Percentiles rank a stretch among this genome's conserved stretches.
Evolutionary conservation across 1,140 invertebrate species (phyloP).

Genomic region (Diplogasteroides magnus): DNA sequence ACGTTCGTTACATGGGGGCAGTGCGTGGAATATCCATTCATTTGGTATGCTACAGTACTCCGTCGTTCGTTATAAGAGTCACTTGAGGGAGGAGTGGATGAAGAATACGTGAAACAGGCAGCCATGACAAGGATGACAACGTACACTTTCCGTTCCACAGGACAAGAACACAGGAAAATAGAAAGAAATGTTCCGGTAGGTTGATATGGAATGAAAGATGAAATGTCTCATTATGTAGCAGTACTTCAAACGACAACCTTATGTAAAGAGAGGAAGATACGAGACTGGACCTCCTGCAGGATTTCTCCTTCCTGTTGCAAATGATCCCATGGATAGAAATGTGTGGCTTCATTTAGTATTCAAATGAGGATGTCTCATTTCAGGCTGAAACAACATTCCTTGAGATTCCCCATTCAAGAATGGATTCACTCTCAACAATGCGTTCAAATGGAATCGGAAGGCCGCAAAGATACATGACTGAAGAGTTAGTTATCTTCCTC

Average conservation of each 20-base stretch:
- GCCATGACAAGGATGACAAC: not conserved
- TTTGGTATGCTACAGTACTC: not conserved
- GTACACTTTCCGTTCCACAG: not conserved
- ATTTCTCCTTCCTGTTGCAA: not conserved
- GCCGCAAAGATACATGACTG: too few species aligned
- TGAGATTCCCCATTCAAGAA: not conserved
- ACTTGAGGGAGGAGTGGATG: not conserved
- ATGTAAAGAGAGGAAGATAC: not conserved
- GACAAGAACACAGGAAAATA: not conserved
- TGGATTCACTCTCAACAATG: too few species aligned
- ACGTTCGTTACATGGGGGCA: not conserved
- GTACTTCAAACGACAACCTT: not conserved
- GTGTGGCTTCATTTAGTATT: too few species aligned
- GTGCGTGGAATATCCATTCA: not conserved
- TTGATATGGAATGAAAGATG: not conserved
- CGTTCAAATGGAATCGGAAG: too few species aligned
- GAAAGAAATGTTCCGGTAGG: not conserved
- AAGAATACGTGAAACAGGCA: not conserved
- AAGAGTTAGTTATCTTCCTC: too few species aligned
- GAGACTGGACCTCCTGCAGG: not conserved
- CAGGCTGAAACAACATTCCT: not conserved
- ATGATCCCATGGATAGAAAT: too few species aligned
- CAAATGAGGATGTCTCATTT: too few species aligned
- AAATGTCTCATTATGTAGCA: not conserved
- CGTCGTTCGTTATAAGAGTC: not conserved